Base-by-base conservation (phyloP, 2,113 vertebrate genomes). In the Siniperca chuatsi region DNA sequence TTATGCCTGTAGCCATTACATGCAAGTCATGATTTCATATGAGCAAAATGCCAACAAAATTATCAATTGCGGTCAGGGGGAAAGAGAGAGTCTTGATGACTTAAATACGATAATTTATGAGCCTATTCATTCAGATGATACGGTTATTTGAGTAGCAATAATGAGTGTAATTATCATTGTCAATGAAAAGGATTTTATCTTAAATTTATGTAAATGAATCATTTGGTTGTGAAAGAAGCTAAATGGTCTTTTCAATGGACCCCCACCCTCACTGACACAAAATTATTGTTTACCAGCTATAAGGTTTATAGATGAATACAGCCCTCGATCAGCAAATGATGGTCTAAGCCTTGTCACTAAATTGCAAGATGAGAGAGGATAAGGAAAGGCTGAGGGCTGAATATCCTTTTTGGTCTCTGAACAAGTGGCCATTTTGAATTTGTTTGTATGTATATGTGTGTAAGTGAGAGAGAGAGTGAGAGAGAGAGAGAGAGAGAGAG, bases 61-160 rank as follows among this genome's bases (percentile, higher is more conserved):
- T 48, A 81, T 81, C 84, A 77, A 69, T 67, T 83, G 62, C 64
- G 76, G 64, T 55, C 60, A 69, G 33, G 37, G 52, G 35, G 48
- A 50, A 55, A 76, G 55, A 74, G 83, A 78, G 25, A 44, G 65
- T 58, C 74, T 77, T 80, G 79, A 88, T 90, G 79, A 73, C 64
- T 84, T 88, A 81, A 90, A 87, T 85, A 77, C 87, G 90, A 90
- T 90, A 33, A 90, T 85, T 90, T 77, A 90, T 82, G 75, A 85
- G 77, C 60, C 67, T 55, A 87, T 87, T 90, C 89, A 85, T 42
- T 88, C 77, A 72, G 75, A 76, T 70, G 74, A 89, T 81, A 64
- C 7, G 37, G 65, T 84, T 87, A 84, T 90, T 88, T 80, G 75
- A 84, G 88, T 64, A 35, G 81, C 68, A 87, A 88, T 93, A 90